Conservation (phyloP, 2,797 vertebrate species). For the Amazona ochrocephala region DNA sequence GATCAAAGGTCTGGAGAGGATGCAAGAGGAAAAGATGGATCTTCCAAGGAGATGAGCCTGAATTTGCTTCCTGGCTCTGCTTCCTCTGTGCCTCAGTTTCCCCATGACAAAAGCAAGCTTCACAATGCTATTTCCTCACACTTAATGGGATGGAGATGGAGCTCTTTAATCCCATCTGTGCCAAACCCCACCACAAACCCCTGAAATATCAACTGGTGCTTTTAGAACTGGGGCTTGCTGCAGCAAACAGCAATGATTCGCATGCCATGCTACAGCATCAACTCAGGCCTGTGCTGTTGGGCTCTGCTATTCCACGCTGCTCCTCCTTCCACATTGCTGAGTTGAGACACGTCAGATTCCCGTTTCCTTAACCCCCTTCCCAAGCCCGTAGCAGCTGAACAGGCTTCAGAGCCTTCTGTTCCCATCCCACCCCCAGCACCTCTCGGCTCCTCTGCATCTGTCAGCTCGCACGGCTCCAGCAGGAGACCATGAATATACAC, state of each 20-base stretch:
- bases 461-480: constrained; percentile 57
- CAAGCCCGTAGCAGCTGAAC: constrained; percentile 52
- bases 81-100: background rate
- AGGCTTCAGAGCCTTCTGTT: constrained; percentile 69
- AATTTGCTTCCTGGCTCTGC: background rate
- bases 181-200: background rate
- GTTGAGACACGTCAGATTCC: background rate
- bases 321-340: background rate
- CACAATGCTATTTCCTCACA: background rate
- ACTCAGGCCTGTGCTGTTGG: background rate
- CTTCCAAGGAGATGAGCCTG: background rate
- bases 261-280: fast-evolving
- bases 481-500: background rate
- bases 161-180: too few species aligned
- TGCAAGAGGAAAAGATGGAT: background rate
- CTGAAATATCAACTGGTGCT: background rate
- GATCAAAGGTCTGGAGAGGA: background rate
- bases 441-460: constrained; percentile 63
- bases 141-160: fast-evolving
- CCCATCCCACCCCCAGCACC: constrained; percentile 56
- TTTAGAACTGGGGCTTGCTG: fast-evolving
- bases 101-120: background rate
- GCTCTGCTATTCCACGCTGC: background rate
- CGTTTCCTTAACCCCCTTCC: background rate
- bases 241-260: background rate